Percentiles rank a stretch among this genome's conserved stretches.
These are phyloP conservation scores for Epirrhoe tristata DNA, from an alignment of 2,888 invertebrate genomes.

Conservation along the genomic window DNA sequence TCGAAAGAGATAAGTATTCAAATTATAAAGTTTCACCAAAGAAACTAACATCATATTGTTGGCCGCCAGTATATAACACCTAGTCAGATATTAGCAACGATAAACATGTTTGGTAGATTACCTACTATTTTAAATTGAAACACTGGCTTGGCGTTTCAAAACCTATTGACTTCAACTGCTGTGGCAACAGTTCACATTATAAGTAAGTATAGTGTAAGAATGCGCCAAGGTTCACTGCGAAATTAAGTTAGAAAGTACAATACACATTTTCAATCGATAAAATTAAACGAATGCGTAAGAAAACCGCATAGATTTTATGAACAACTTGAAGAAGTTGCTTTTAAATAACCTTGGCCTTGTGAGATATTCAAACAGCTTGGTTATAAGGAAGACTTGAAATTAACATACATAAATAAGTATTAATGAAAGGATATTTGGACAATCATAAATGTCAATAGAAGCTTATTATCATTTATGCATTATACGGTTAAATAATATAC, in stretches of 20 bases:
- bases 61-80: constrained; percentile 1
- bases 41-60: constrained; percentile 53
- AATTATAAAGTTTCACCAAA: constrained; percentile 57
- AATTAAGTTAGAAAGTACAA: constrained; percentile 37
- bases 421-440: constrained; percentile 33
- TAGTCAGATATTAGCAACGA: constrained; percentile 8
- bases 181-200: constrained; percentile 38
- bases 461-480: constrained; percentile 1
- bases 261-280: constrained; percentile 41
- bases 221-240: constrained; percentile 26
- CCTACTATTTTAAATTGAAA: constrained; percentile 5
- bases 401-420: constrained; percentile 44
- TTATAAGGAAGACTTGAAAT: constrained; percentile 69
- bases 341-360: constrained; percentile 72
- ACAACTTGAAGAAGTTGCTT: constrained; percentile 54
- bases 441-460: constrained; percentile 28
- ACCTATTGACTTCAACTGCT: constrained; percentile 45
- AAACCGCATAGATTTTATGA: constrained; percentile 52
- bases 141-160: constrained; percentile 44
- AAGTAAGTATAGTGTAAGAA: constrained; percentile 28
- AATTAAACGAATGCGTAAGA: constrained; percentile 42
- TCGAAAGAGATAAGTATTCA: constrained; percentile 63
- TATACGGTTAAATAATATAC: not conserved
- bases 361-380: constrained; percentile 59
- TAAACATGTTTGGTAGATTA: constrained; percentile 12